Percentiles rank a stretch among this genome's conserved stretches.
phyloP scores from a whole-genome alignment of 1,140 invertebrate species.

The Tetramorium parvispinum region DNA sequence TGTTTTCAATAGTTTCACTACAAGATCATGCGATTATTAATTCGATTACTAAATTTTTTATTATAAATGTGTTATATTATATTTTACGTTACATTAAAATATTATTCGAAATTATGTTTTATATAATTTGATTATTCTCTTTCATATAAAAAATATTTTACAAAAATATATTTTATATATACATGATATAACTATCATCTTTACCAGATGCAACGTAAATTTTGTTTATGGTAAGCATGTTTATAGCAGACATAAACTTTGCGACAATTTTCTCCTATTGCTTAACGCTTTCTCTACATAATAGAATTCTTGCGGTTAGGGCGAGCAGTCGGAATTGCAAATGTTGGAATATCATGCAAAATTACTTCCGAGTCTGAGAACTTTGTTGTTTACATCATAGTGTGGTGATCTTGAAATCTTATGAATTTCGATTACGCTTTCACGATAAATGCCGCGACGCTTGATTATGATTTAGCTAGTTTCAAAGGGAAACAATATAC shows the following conservation, averaged over 20 bases:
- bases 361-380: constrained; percentile 38
- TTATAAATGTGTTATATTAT: background rate
- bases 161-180: background rate
- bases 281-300: constrained; percentile 59
- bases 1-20: background rate
- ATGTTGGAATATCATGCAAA: constrained; percentile 44
- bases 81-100: background rate
- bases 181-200: constrained; percentile 15
- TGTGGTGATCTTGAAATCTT: constrained; percentile 11
- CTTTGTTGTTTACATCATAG: background rate
- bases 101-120: background rate
- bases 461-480: constrained; percentile 17
- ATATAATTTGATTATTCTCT: background rate
- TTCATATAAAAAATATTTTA: background rate
- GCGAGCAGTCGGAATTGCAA: constrained; percentile 16
- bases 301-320: constrained; percentile 37
- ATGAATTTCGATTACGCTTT: constrained; percentile 10
- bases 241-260: constrained; percentile 60
- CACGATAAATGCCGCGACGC: background rate
- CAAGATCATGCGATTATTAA: background rate
- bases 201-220: constrained; percentile 52
- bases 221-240: constrained; percentile 19
- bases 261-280: constrained; percentile 66
- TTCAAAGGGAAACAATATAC: constrained; percentile 22
- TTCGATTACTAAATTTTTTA: background rate